Percentiles rank a stretch among this genome's conserved stretches.
These are phyloP conservation scores for Drosophila bunnanda DNA, from an alignment of 2,888 invertebrate genomes.

Conservation along the genomic window DNA sequence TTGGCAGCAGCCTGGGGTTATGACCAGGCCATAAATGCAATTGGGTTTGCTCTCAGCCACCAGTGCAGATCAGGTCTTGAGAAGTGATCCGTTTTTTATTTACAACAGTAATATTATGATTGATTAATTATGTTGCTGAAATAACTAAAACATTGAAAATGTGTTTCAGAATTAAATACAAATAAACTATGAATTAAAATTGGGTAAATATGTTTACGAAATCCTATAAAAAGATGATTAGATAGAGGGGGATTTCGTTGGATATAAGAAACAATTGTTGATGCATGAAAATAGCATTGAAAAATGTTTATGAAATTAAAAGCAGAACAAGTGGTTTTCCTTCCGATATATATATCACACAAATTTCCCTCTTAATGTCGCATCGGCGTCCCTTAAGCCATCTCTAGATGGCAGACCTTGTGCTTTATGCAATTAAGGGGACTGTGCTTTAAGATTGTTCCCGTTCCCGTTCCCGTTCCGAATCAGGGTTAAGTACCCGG, in stretches of 20 bases:
- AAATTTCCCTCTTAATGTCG: too few relatives aligned
- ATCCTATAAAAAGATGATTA: background rate
- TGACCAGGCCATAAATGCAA: conserved; percentile 45
- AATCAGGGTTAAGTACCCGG: conserved; percentile 38
- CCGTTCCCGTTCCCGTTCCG: background rate
- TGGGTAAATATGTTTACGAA: too few relatives aligned
- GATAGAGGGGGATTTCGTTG: background rate
- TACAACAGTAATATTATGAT: background rate
- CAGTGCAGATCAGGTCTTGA: background rate
- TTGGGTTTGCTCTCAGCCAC: conserved; percentile 12
- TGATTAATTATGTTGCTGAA: background rate
- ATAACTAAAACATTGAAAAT: background rate
- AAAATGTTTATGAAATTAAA: background rate
- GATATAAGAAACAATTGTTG: background rate
- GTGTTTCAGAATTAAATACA: too few relatives aligned
- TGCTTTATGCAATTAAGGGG: conserved; percentile 16
- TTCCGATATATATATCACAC: too few relatives aligned
- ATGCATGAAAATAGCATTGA: background rate
- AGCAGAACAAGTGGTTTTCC: background rate
- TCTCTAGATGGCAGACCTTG: conserved; percentile 5
- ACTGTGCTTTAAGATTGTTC: conserved; percentile 29
- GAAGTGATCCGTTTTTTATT: conserved; percentile 4
- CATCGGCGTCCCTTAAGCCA: too few relatives aligned
- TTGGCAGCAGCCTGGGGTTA: conserved; percentile 41
- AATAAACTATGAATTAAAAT: too few relatives aligned